Evolutionary conservation across 2,797 vertebrate species (phyloP).

Genomic region (Staurois parvus): DNA sequence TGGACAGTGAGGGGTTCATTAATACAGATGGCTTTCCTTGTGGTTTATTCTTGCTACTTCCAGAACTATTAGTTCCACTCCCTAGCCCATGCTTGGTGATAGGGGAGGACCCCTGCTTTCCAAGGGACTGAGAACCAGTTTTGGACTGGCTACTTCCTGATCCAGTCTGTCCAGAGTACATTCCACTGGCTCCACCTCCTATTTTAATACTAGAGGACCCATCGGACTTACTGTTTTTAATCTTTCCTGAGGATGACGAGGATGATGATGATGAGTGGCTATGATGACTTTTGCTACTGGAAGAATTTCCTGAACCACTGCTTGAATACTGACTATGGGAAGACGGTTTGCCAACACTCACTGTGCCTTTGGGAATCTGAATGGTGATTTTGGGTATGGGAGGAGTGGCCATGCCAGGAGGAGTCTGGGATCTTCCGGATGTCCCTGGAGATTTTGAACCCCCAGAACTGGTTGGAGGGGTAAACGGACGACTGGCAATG

Average conservation of each 20-base stretch:
- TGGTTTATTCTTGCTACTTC: constrained; percentile 89
- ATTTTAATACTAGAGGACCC: constrained; percentile 84
- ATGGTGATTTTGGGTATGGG: constrained; percentile 98
- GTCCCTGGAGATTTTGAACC: constrained; percentile 97
- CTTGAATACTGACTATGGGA: constrained; percentile 94
- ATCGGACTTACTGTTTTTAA: constrained; percentile 92
- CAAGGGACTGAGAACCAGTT: constrained; percentile 89
- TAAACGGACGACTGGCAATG: constrained; percentile 92
- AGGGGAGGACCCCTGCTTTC: constrained; percentile 94
- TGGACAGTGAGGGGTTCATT: constrained; percentile 93
- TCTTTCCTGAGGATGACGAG: constrained; percentile 89
- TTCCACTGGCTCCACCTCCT: constrained; percentile 77
- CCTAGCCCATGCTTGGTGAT: constrained; percentile 93
- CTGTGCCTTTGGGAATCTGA: constrained; percentile 94
- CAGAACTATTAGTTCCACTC: constrained; percentile 83
- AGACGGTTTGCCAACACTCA: constrained; percentile 92
- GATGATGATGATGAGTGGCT: constrained; percentile 89
- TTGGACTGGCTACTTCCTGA: constrained; percentile 87
- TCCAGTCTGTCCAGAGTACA: constrained; percentile 84
- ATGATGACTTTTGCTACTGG: constrained; percentile 95
- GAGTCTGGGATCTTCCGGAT: constrained; percentile 94
- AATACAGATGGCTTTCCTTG: constrained; percentile 95
- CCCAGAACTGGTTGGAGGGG: constrained; percentile 91
- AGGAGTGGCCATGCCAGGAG: constrained; percentile 93
- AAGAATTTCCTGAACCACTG: constrained; percentile 80